phyloP scores from a whole-genome alignment of 2,113 vertebrate species.

The Percina caprodes region DNA sequence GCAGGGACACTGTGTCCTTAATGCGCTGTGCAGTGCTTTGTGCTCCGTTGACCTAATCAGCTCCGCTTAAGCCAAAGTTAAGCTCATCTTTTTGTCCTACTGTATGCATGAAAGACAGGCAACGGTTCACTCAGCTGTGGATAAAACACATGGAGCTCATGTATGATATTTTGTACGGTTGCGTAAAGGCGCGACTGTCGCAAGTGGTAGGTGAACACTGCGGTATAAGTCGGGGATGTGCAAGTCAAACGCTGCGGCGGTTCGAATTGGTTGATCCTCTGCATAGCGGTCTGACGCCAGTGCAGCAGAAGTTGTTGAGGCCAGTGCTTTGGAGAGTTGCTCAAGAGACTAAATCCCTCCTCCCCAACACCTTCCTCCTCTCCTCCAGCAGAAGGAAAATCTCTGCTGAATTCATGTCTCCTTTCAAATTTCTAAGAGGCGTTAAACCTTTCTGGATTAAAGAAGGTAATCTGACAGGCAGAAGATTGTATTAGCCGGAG shows the following conservation, averaged over 20 bases:
- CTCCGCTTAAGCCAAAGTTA: constrained; percentile 56
- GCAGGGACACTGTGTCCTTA: constrained; percentile 58
- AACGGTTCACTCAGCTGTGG: neutral
- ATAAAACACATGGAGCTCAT: neutral
- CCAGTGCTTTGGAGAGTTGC: constrained; percentile 70
- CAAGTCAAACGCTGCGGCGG: constrained; percentile 17
- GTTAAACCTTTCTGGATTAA: constrained; percentile 86
- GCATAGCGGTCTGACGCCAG: constrained; percentile 51
- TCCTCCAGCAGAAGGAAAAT: constrained; percentile 67
- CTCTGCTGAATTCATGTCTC: constrained; percentile 83
- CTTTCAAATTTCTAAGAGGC: constrained; percentile 84
- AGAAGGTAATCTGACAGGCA: constrained; percentile 86
- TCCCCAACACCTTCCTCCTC: constrained; percentile 64
- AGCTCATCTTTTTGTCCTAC: constrained; percentile 60
- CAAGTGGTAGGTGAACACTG: neutral
- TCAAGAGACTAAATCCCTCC: constrained; percentile 72
- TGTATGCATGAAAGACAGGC: constrained; percentile 36
- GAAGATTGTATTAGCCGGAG: constrained; percentile 83
- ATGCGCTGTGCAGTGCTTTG: constrained; percentile 49
- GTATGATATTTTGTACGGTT: constrained; percentile 12
- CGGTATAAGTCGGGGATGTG: constrained; percentile 3
- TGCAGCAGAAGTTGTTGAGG: constrained; percentile 65
- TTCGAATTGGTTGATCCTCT: constrained; percentile 59
- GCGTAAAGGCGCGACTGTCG: neutral
- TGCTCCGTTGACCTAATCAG: constrained; percentile 64